phyloP scores from a whole-genome alignment of 2,797 vertebrate species.

The Urosaurus nigricauda region DNA sequence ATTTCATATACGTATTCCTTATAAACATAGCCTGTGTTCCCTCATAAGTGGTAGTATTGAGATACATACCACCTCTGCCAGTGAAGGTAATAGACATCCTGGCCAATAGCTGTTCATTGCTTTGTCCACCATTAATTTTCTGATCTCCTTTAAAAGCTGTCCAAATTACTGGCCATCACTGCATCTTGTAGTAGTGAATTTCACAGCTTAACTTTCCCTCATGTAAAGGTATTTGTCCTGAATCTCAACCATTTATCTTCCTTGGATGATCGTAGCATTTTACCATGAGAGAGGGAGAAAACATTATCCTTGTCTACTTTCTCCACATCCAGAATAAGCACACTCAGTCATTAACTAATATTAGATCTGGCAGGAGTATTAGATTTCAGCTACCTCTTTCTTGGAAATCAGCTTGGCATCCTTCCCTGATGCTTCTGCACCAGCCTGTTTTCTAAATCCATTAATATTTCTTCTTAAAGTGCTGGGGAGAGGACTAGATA shows the following conservation, averaged over 20 bases:
- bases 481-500: background rate
- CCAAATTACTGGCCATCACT: background rate
- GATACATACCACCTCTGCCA: background rate
- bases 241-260: background rate
- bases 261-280: background rate
- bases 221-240: background rate
- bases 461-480: slow-evolving; percentile 29
- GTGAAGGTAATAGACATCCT: background rate
- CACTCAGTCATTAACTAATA: background rate
- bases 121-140: background rate
- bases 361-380: background rate
- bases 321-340: background rate
- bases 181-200: background rate
- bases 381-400: background rate
- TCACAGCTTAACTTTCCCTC: background rate
- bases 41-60: background rate
- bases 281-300: background rate
- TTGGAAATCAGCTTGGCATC: background rate
- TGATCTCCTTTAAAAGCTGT: background rate
- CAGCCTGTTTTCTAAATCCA: slow-evolving; percentile 10
- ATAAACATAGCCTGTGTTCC: no score
- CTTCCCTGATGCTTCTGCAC: slow-evolving; percentile 14
- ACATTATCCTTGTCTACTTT: background rate
- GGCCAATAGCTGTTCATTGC: background rate
- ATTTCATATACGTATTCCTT: no score